Percentiles rank a stretch among this genome's conserved stretches.
Conservation (phyloP, 2,113 vertebrate genomes). For the Xiphophorus maculatus region DNA sequence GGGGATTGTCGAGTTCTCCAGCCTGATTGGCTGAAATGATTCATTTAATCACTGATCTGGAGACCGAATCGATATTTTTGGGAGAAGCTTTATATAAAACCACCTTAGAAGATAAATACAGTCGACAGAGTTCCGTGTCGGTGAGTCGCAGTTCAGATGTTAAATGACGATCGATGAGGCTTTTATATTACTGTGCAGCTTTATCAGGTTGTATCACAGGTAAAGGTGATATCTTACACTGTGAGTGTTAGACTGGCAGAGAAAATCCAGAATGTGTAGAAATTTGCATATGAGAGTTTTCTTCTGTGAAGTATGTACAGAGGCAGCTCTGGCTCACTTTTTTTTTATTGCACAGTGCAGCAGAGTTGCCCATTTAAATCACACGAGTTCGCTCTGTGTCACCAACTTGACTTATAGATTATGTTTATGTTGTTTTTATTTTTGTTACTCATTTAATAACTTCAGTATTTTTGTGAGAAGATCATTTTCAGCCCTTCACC, state of each 20-base stretch:
- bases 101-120: too few species aligned
- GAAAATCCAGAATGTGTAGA: neutral
- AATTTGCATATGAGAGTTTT: neutral
- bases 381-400: neutral
- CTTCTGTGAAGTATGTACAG: neutral
- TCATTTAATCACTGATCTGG: too few species aligned
- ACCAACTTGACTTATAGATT: neutral
- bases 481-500: too few species aligned
- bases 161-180: too few species aligned
- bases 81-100: too few species aligned
- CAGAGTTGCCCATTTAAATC: neutral
- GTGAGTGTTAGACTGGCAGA: neutral
- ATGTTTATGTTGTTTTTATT: neutral
- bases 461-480: neutral
- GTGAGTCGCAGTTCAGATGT: too few species aligned
- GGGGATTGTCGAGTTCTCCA: too few species aligned
- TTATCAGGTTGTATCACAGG: neutral
- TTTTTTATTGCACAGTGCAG: neutral
- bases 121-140: too few species aligned
- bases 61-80: too few species aligned
- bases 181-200: too few species aligned
- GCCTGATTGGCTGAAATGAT: too few species aligned
- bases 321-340: neutral
- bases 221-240: neutral
- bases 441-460: neutral